Conservation (phyloP, 2,113 vertebrate species). For the Heterotis niloticus region DNA sequence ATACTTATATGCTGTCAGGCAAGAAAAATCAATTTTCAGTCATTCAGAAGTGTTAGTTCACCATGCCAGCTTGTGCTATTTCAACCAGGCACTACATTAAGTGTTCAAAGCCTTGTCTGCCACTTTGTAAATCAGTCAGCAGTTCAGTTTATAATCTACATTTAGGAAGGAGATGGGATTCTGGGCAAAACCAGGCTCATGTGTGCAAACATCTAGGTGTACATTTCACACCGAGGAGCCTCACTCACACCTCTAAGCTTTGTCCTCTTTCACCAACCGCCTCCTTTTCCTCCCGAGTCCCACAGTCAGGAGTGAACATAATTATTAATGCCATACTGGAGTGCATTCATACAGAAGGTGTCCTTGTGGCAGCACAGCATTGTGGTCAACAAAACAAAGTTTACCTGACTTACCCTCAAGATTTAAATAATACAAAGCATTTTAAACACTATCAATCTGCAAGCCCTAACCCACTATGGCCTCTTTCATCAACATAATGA, state of each 20-base stretch:
- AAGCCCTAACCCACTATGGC: constrained; percentile 1
- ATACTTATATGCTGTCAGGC: no score
- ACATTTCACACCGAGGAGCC: background rate
- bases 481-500: constrained; percentile 13
- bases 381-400: background rate
- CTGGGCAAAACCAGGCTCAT: background rate
- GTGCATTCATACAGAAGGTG: no score
- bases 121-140: background rate
- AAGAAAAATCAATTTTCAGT: no score
- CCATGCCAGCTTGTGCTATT: no score
- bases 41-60: no score
- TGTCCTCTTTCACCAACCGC: background rate
- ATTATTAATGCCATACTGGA: no score
- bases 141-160: background rate
- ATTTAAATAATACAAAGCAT: background rate
- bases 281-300: background rate
- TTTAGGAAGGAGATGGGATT: background rate
- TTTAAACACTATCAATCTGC: background rate
- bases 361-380: background rate
- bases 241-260: no score
- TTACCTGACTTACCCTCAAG: background rate
- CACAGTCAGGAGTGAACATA: background rate
- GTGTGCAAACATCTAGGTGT: background rate
- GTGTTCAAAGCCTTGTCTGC: background rate
- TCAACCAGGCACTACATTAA: no score